Base-by-base conservation (phyloP, 2,888 invertebrate genomes). In the Mythimna vitellina region DNA sequence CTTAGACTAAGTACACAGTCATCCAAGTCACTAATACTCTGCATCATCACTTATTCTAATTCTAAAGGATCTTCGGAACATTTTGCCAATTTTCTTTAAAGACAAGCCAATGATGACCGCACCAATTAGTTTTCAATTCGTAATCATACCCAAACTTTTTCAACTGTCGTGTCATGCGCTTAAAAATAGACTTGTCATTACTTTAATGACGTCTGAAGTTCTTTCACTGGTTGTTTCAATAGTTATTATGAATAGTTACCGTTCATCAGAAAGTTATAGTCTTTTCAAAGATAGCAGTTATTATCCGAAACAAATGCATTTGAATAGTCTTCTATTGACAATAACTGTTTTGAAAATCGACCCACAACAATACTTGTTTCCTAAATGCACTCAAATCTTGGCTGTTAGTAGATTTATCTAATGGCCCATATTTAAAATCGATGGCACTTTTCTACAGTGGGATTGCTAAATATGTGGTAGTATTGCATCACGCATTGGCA, bases 401-500 rank as follows among this genome's bases (percentile, higher is more conserved):
- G 7, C 12, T 25, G 25, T 58, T 17, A 46, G 14, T n/a, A 25
- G 20, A 58, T 51, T 42, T 42, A 32, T 53, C 32, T 8, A 32
- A 9, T 49, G 8, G n/a, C 10, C 5, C 29, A 25, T 46, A 38
- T 57, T 53, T 2, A 72, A 32, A 54, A 54, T 70, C 71, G 38
- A 42, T 54, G 29, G n/a, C 14, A 76, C 10, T 57, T 60, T 49
- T 63, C 22, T 60, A 17, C 20, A 17, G 25, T 12, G 42, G 65
- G 60, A 76, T 80, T 66, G 12, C 54, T 64, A 67, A 74, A 80
- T 75, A 76, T 62, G 20, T 53, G 20, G 8, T 51, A n/a, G 25
- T 54, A 63, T 79, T 68, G 49, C 72, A 78, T 56, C 72, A 82
- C 25, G 14, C n/a, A 46, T 71, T 77, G 79, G 68, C 68, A 78